phyloP scores from a whole-genome alignment of 2,797 vertebrate genomes.

The Eutrigla gurnardus region DNA sequence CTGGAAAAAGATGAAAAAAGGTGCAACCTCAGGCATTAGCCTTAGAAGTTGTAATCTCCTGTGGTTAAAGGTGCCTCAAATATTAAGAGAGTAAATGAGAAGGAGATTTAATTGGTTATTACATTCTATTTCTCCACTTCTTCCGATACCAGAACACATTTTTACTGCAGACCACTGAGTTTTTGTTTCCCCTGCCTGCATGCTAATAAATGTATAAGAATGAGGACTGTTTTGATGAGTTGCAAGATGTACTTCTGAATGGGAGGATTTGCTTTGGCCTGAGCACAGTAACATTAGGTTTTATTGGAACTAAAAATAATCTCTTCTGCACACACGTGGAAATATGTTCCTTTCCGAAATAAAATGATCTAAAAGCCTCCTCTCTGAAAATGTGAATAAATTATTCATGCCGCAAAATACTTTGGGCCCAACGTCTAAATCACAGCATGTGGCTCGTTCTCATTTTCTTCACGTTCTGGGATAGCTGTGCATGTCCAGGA shows the following conservation, averaged over 20 bases:
- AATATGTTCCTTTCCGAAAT: slow-evolving; percentile 3
- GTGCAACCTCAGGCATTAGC: slow-evolving; percentile 52
- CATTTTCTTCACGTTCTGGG: slow-evolving; percentile 37
- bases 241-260: neutral
- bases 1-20: slow-evolving; percentile 54
- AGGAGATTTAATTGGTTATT: slow-evolving; percentile 21
- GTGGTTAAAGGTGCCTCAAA: slow-evolving; percentile 52
- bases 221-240: neutral
- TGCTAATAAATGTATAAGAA: neutral
- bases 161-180: neutral
- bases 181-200: neutral
- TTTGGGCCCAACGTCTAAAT: slow-evolving; percentile 48
- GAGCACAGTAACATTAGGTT: neutral
- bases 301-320: slow-evolving; percentile 9
- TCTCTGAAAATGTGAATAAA: slow-evolving; percentile 38
- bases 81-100: slow-evolving; percentile 33
- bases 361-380: slow-evolving; percentile 18
- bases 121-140: slow-evolving; percentile 3
- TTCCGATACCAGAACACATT: neutral
- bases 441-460: slow-evolving; percentile 28
- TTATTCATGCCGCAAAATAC: slow-evolving; percentile 43
- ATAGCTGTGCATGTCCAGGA: slow-evolving; percentile 35
- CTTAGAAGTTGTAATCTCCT: slow-evolving; percentile 57
- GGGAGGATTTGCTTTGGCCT: slow-evolving; percentile 9
- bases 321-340: neutral